These are phyloP conservation scores for Drosophila subpulchrella DNA, from an alignment of 1,140 invertebrate genomes.

Conservation along the genomic window DNA sequence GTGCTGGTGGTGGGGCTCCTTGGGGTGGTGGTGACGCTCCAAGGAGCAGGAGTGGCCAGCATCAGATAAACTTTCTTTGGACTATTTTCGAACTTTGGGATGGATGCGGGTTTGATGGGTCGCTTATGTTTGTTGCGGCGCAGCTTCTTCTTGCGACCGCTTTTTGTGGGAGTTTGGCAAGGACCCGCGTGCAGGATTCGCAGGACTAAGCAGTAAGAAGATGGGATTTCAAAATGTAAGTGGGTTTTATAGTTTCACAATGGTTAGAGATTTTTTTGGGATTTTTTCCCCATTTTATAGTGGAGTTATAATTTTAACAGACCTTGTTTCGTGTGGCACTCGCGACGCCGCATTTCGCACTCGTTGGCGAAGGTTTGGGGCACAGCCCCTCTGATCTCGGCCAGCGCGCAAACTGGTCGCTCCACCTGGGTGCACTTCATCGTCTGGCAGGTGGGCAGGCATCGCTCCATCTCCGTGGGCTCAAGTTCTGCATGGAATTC, in stretches of 20 bases:
- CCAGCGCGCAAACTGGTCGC: conserved; percentile 51
- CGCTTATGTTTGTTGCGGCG: conserved; percentile 1
- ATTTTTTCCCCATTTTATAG: too few species aligned
- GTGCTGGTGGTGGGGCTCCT: background rate
- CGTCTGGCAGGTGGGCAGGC: conserved; percentile 42
- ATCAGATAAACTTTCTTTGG: conserved; percentile 13
- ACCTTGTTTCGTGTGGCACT: conserved; percentile 57
- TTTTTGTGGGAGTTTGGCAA: conserved; percentile 11
- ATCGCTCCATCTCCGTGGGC: conserved; percentile 57
- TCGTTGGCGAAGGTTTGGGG: conserved; percentile 53
- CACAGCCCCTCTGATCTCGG: conserved; percentile 1
- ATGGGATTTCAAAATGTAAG: too few species aligned
- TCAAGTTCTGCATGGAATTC: conserved; percentile 47
- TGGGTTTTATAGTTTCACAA: too few species aligned
- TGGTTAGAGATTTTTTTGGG: too few species aligned
- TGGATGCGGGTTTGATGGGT: background rate
- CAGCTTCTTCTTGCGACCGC: conserved; percentile 1
- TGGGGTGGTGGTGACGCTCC: background rate
- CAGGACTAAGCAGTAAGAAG: conserved; percentile 18
- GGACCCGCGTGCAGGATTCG: conserved; percentile 41
- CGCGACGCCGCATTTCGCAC: conserved; percentile 49
- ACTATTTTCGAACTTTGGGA: background rate
- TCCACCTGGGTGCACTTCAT: conserved; percentile 41
- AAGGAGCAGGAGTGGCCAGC: background rate
- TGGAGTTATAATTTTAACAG: background rate